Conservation (phyloP, 1,140 invertebrate genomes). For the Conopomorpha cramerella region DNA sequence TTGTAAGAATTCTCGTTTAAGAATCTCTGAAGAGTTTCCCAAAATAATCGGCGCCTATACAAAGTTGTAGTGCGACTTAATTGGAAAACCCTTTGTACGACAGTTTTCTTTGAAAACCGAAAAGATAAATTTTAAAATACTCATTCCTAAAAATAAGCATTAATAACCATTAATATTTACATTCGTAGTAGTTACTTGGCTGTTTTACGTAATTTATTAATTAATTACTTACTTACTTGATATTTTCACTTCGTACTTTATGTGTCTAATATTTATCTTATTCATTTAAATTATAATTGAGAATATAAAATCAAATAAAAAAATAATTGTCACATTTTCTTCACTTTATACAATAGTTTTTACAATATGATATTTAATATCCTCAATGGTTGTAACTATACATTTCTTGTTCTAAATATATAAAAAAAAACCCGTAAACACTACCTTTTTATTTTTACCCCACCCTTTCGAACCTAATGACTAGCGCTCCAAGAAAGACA, state of each 20-base stretch:
- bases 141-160: conserved; percentile 55
- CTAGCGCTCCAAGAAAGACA: too few relatives aligned
- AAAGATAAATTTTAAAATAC: conserved; percentile 47
- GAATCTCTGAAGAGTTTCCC: conserved; percentile 16
- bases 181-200: conserved; percentile 53
- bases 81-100: too few relatives aligned
- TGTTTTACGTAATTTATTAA: conserved; percentile 55
- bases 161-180: conserved; percentile 55
- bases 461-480: too few relatives aligned
- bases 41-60: conserved; percentile 12
- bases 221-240: too few relatives aligned
- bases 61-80: too few relatives aligned
- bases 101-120: conserved; percentile 27
- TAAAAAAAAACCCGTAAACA: conserved; percentile 51
- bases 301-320: conserved; percentile 50
- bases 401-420: conserved; percentile 65
- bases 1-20: conserved; percentile 33
- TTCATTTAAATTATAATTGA: conserved; percentile 55
- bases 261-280: conserved; percentile 60
- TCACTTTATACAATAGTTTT: conserved; percentile 63
- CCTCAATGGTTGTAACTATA: conserved; percentile 64
- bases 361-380: conserved; percentile 64
- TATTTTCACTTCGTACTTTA: conserved; percentile 58
- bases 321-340: conserved; percentile 58
- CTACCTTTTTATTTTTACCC: conserved; percentile 9